Base-by-base conservation (phyloP, 2,888 invertebrate genomes). In the Archips xylosteana region DNA sequence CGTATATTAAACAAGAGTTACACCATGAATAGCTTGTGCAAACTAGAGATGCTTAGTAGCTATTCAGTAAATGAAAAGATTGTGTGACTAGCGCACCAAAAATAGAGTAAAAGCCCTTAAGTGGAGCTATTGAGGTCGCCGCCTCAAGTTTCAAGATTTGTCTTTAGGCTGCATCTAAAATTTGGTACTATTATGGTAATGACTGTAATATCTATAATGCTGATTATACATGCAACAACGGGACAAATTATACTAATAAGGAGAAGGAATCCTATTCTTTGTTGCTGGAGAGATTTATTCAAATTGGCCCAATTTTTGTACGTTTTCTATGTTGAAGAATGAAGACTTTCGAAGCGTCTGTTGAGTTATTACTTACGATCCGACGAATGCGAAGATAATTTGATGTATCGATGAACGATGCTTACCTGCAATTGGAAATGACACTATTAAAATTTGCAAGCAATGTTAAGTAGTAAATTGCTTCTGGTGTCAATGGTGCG, bases 271-370 rank as follows among this genome's bases (percentile, higher is more conserved):
- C 79, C 75, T 70, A 23, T 74, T 73, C 69, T 67, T 71, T 64
- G 83, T 83, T 83, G 82, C 83, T 82, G 79, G 81, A 85, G 81
- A 85, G 76, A 84, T 84, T 87, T 85, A 87, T 87, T 86, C 81
- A 88, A 89, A 89, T 88, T 86, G 86, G 82, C 84, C 83, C 85
- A 87, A 88, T 90, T 88, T n/a, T n/a, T n/a, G n/a, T n/a, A 87
- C 59, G 23, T 69, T 69, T 63, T 68, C 72, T 73, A 72, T 51
- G 42, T 51, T 61, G 45, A 8, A 51, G 61, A 67, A 47, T 67
- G 70, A 15, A 70, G 54, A 9, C 62, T 15, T 23, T 47, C 13
- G 49, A 54, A 45, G 36, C 34, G 15, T 23, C n/a, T 57, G 36
- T 63, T 49, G 39, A 60, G 47, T 65, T 51, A 73, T 65, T 65